Evolutionary conservation across 2,113 vertebrate species (phyloP), one percentile per base, ranked within the genome.

Genomic region (Albula glossodonta): DNA sequence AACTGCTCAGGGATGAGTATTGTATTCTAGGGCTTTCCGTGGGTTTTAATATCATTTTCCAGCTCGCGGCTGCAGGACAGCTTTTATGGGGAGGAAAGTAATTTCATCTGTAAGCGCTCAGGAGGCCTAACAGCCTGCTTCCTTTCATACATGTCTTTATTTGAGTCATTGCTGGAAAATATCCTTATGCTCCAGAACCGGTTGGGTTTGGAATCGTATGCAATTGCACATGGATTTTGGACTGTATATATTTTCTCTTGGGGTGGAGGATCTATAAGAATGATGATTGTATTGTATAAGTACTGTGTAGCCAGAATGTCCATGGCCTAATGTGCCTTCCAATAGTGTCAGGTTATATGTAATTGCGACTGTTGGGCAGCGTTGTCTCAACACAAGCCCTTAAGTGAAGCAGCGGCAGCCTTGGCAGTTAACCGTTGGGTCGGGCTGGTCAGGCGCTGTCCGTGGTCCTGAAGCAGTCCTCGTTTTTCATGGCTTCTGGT

Each of bases 11-110:
- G 78, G 74, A 91, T 92, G 93, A 93, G 85, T 94, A 95, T 95
- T 95, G 90, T 91, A 91, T 92, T 94, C 93, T 86, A 90, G 90
- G 91, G 94, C 92, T 92, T 93, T 84, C 88, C 50, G 81, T 91
- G 93, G 91, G 86, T 78, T 92, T 93, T 93, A 93, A 91, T 91
- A 91, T 90, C 88, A 94, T 96, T 95, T 94, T 93, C 91, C 91
- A 87, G 92, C 89, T 92, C 84, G 88, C 88, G 84, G 80, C 90
- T 22, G 2, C 87, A 87, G 87, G 51, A 78, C 79, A 89, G 84
- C 87, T 92, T 91, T 90, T 94, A 78, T 91, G 89, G 90, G 89
- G 90, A 91, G 94, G 90, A 87, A 87, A 92, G 82, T 89, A 90
- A 53, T 92, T 94, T 93, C 87, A 89, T 17, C 66, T 78, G 86